Evolutionary conservation across 2,888 invertebrate species (phyloP), one percentile per base, ranked within the genome.

Genomic region (Ichneumoninae sp.): DNA sequence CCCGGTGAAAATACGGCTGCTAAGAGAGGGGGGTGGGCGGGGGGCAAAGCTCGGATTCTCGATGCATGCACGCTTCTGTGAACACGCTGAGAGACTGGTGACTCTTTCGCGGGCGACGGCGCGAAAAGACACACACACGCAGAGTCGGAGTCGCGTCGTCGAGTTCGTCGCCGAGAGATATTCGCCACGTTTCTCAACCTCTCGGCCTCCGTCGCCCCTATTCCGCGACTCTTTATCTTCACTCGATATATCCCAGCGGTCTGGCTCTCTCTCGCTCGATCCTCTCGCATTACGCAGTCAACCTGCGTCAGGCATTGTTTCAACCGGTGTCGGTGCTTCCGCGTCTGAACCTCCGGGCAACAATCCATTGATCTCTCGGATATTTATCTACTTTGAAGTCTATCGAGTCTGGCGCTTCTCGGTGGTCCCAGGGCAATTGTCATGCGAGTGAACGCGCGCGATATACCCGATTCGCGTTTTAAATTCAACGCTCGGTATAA

Each of bases 41-140:
- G 44, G 22, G 62, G 65, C 65, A 71, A 70, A 77, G 76, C 87
- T 85, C 88, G 86, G 87, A 87, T 90, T 89, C 89, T 87, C 82
- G 87, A 90, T 89, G 90, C 90, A 90, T 89, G 89, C 87, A 86
- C 88, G 89, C 86, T 83, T 85, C 79, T 78, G 79, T 78, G 82
- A 80, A 78, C 80, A 82, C 80, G 66, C 60, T 44, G 69, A 79
- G 47, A 69, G 68, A 82, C 77, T 72, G 68, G 65, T 54, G 68
- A 79, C 68, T 78, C 78, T 78, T 78, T 69, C 68, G 33, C 72
- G 60, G 40, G 65, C 66, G 77, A 71, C 82, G 72, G 70, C 71
- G 66, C 71, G 72, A 82, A 77, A 69, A 76, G 69, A 81, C 50
- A 33, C 69, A 81, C 50, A 81, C 62, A 81, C 19, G n/a, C 69